Evolutionary conservation across 2,888 invertebrate genomes (phyloP).

Genomic region (Tridacna gigas): DNA sequence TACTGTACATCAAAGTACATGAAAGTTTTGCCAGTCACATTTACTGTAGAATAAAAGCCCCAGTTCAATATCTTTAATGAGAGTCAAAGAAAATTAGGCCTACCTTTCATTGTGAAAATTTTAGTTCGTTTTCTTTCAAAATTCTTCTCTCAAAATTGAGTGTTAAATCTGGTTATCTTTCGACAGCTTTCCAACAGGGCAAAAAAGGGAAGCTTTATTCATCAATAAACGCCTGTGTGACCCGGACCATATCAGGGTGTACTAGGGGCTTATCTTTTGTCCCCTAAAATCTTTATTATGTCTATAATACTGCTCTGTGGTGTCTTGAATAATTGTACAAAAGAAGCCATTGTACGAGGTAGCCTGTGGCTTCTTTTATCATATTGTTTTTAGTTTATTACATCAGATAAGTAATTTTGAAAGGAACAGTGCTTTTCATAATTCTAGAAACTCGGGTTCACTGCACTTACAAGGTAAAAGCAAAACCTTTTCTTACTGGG

Average conservation of each 20-base stretch:
- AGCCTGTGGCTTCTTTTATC: too few species aligned
- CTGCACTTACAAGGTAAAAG: too few species aligned
- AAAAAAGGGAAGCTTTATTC: conserved; percentile 18
- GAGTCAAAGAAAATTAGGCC: neutral
- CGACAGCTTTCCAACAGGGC: conserved; percentile 2
- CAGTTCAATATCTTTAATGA: neutral
- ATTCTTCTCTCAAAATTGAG: neutral
- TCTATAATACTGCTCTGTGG: too few species aligned
- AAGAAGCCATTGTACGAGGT: too few species aligned
- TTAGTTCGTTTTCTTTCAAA: neutral
- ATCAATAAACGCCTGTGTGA: conserved; percentile 21
- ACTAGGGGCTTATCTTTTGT: conserved; percentile 25
- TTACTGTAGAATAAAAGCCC: too few species aligned
- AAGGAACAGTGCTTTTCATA: too few species aligned
- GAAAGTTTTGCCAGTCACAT: neutral
- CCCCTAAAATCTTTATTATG: neutral
- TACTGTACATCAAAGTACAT: neutral
- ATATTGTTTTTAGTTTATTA: too few species aligned
- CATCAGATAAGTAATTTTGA: too few species aligned
- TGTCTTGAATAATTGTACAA: too few species aligned
- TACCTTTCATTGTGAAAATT: conserved; percentile 7
- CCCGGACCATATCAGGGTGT: conserved; percentile 24
- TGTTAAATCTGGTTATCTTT: neutral
- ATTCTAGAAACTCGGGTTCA: too few species aligned
- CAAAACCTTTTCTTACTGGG: too few species aligned